These are phyloP conservation scores for Hassar affinis DNA, from an alignment of 2,113 vertebrate species.

Conservation along the genomic window DNA sequence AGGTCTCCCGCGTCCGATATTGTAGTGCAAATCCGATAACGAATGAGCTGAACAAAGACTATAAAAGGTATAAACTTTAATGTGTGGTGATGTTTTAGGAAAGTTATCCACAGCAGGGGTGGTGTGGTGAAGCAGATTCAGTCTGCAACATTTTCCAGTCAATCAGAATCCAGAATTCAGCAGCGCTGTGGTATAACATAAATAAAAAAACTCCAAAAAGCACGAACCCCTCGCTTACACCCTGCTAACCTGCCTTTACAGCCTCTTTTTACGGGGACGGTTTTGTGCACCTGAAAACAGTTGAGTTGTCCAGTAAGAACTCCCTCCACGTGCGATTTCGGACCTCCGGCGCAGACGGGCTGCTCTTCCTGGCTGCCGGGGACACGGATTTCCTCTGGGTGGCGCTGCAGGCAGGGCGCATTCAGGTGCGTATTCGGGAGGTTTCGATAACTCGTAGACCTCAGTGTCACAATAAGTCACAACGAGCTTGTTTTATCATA, in stretches of 20 bases:
- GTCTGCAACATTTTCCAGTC: background rate
- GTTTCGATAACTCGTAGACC: background rate
- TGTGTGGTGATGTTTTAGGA: background rate
- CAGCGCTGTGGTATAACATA: background rate
- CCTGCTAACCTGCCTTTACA: slow-evolving; percentile 54
- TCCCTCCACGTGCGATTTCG: slow-evolving; percentile 78
- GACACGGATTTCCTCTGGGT: slow-evolving; percentile 77
- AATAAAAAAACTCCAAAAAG: background rate
- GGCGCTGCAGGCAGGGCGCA: slow-evolving; percentile 74
- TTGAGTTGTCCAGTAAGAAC: slow-evolving; percentile 69
- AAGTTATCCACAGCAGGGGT: background rate
- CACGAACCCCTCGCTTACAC: background rate
- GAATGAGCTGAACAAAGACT: background rate
- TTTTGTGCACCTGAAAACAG: slow-evolving; percentile 74
- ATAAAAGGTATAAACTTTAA: background rate
- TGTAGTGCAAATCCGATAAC: background rate
- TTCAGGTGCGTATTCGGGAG: slow-evolving; percentile 75
- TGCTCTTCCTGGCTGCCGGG: slow-evolving; percentile 83
- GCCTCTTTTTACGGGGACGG: slow-evolving; percentile 87
- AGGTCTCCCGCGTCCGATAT: background rate
- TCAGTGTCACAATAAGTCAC: background rate
- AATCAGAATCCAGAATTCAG: background rate
- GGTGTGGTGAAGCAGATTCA: background rate
- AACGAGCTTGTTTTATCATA: background rate
- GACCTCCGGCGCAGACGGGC: slow-evolving; percentile 75